A percentile compares a stretch with the other conserved stretches of the same genome.
These are phyloP conservation scores for Setipinna tenuifilis DNA, from an alignment of 2,797 vertebrate species.

Conservation along the genomic window DNA sequence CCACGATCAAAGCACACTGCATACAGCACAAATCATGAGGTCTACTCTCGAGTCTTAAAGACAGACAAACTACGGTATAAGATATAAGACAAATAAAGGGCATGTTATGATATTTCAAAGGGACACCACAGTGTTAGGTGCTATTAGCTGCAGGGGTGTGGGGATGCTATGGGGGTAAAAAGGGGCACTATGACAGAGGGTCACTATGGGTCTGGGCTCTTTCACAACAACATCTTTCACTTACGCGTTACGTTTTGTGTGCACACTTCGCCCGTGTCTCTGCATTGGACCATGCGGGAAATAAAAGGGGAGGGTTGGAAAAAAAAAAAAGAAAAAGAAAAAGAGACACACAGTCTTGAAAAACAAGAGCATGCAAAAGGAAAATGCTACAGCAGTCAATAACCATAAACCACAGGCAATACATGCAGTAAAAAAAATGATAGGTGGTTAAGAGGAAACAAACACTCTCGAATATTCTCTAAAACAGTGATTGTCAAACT, in stretches of 20 bases:
- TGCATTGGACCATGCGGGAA: slow-evolving; percentile 74
- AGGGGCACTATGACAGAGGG: neutral
- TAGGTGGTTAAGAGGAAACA: neutral
- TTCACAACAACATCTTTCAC: slow-evolving; percentile 63
- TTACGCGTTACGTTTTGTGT: slow-evolving; percentile 82
- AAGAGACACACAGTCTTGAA: neutral
- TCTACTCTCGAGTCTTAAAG: neutral
- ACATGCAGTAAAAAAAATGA: neutral
- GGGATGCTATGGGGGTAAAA: slow-evolving; percentile 7
- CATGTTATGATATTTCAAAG: neutral
- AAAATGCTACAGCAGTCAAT: neutral
- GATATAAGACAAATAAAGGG: neutral
- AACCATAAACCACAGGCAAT: neutral
- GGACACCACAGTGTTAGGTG: neutral
- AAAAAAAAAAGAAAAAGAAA: no score
- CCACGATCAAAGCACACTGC: neutral
- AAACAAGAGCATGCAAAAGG: slow-evolving; percentile 40
- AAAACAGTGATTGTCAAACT: no score
- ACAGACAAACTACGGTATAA: neutral
- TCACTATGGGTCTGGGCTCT: neutral
- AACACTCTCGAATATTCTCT: neutral
- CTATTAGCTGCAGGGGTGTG: neutral
- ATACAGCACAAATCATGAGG: neutral
- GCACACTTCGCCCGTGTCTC: slow-evolving; percentile 78
- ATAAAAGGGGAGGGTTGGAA: slow-evolving; percentile 39